These are phyloP conservation scores for Eristalis intricaria DNA, from an alignment of 2,888 invertebrate species.

Conservation along the genomic window DNA sequence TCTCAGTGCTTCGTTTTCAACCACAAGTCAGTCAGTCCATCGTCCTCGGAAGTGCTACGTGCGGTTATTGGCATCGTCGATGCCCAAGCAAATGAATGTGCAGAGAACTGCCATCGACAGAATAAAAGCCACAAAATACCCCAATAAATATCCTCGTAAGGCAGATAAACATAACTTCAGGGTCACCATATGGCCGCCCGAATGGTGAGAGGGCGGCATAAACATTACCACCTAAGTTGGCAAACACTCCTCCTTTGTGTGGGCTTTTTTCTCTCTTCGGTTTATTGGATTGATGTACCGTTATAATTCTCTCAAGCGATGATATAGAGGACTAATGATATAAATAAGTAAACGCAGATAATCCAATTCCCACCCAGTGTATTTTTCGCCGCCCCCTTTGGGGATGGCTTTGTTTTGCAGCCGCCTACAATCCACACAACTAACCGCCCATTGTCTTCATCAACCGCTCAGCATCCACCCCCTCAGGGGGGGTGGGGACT, in stretches of 20 bases:
- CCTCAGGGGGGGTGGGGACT: neutral
- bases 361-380: constrained; percentile 29
- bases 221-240: constrained; percentile 27
- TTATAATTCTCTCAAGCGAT: constrained; percentile 18
- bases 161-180: constrained; percentile 16
- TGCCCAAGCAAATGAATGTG: neutral
- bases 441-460: neutral
- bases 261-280: neutral
- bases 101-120: neutral
- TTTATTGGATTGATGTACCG: constrained; percentile 28
- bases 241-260: constrained; percentile 1
- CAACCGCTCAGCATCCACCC: neutral
- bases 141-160: constrained; percentile 9
- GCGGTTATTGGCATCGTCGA: neutral
- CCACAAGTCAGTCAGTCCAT: neutral
- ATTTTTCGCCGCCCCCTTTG: neutral
- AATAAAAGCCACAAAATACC: constrained; percentile 20
- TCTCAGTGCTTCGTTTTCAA: constrained; percentile 15
- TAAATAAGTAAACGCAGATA: constrained; percentile 48
- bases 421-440: constrained; percentile 1
- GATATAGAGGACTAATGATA: constrained; percentile 29
- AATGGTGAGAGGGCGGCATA: neutral
- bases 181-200: neutral
- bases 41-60: neutral
- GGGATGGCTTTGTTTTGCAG: constrained; percentile 11